These are phyloP conservation scores for Eupithecia tripunctaria DNA, from an alignment of 2,888 invertebrate species.

Conservation along the genomic window DNA sequence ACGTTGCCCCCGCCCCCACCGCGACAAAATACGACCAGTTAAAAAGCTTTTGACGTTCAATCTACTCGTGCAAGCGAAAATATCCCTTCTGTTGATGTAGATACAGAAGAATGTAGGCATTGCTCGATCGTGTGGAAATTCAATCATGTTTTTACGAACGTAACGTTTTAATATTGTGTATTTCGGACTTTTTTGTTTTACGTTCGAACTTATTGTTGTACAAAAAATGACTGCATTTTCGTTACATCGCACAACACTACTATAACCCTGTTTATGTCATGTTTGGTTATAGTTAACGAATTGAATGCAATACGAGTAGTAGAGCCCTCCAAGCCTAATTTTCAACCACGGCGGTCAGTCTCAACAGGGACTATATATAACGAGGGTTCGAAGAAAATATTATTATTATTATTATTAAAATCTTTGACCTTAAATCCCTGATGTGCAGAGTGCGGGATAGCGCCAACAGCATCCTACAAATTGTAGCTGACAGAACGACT, in stretches of 20 bases:
- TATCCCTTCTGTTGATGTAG: conserved; percentile 13
- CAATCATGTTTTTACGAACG: conserved; percentile 43
- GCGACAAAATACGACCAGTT: conserved; percentile 41
- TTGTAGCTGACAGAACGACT: too few relatives aligned
- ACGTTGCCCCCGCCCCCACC: conserved; percentile 26
- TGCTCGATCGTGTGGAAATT: conserved; percentile 30
- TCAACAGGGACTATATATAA: too few relatives aligned
- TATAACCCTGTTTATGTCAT: neutral
- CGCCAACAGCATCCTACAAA: too few relatives aligned
- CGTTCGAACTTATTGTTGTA: neutral
- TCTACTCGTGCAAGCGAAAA: conserved; percentile 26
- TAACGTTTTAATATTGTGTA: conserved; percentile 38
- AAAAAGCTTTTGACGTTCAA: conserved; percentile 39
- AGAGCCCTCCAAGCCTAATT: neutral
- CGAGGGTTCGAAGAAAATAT: too few relatives aligned
- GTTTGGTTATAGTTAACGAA: neutral
- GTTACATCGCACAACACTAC: neutral
- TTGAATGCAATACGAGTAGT: neutral
- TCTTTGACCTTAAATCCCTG: too few relatives aligned
- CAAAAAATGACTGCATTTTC: neutral
- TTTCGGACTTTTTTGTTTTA: conserved; percentile 11
- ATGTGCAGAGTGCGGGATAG: too few relatives aligned
- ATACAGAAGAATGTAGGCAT: conserved; percentile 22
- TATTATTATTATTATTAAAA: too few relatives aligned
- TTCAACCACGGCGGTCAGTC: neutral